A percentile compares a stretch with the other conserved stretches of the same genome.
These are phyloP conservation scores for Phoeniculus purpureus DNA, from an alignment of 2,797 vertebrate species.

Conservation along the genomic window DNA sequence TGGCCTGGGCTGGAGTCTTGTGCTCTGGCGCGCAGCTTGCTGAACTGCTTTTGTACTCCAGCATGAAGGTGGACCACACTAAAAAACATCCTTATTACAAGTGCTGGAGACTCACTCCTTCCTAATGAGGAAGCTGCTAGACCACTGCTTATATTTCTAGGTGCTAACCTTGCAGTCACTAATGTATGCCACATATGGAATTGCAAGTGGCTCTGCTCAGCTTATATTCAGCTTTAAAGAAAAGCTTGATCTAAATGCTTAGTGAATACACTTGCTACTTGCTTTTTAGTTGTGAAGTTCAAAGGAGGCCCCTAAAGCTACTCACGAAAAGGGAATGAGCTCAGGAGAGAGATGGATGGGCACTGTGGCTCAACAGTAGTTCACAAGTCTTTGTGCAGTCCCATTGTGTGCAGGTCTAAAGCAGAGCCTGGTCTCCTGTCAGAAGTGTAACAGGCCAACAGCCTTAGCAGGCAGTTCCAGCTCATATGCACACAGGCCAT, in stretches of 20 bases:
- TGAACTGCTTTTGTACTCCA: neutral
- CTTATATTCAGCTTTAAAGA: neutral
- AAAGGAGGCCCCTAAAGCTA: neutral
- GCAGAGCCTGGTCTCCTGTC: conserved; percentile 26
- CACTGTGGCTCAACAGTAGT: conserved; percentile 17
- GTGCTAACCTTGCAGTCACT: neutral
- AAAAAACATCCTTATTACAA: neutral
- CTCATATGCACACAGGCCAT: conserved; percentile 5
- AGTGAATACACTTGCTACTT: neutral
- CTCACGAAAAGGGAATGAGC: neutral
- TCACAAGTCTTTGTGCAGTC: conserved; percentile 30
- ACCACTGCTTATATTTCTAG: neutral
- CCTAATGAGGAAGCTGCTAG: neutral
- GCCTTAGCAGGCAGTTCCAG: conserved; percentile 33
- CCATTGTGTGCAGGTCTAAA: neutral
- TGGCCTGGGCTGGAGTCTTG: neutral
- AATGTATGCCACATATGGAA: neutral
- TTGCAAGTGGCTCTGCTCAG: neutral
- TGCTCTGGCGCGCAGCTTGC: neutral
- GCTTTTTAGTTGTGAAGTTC: neutral
- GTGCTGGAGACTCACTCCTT: neutral
- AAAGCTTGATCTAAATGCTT: neutral
- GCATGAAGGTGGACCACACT: neutral
- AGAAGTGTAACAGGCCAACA: neutral
- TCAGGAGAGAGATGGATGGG: neutral